phyloP scores from a whole-genome alignment of 2,797 vertebrate species.

The Petrocephalus sullivani region DNA sequence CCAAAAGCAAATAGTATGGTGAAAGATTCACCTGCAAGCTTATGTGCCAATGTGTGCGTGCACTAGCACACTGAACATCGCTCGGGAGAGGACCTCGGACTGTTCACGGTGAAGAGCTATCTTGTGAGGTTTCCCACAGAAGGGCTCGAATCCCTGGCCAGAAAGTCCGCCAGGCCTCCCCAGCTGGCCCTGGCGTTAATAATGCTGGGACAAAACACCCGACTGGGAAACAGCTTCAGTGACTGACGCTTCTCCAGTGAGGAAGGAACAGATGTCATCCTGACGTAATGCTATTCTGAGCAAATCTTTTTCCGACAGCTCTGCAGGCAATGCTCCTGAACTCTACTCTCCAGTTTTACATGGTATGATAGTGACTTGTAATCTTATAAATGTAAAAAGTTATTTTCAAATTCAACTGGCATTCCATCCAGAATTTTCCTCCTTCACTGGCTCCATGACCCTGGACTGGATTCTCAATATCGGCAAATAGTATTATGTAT shows the following conservation, averaged over 20 bases:
- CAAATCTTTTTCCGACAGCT: background rate
- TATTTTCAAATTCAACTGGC: background rate
- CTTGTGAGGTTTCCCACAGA: background rate
- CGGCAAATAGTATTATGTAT: background rate
- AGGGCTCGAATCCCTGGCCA: background rate
- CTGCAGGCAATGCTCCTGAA: background rate
- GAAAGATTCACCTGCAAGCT: background rate
- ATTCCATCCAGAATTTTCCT: background rate
- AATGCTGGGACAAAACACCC: background rate
- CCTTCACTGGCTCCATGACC: background rate
- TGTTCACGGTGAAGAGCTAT: background rate
- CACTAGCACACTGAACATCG: background rate
- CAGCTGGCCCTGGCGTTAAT: background rate
- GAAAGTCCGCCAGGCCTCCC: background rate
- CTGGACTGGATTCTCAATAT: background rate
- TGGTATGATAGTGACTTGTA: background rate
- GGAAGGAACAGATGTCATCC: slow-evolving; percentile 25
- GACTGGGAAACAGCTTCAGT: background rate
- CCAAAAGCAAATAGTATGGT: background rate
- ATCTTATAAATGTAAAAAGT: background rate
- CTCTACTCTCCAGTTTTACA: background rate
- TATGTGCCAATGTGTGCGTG: background rate
- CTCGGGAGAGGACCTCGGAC: background rate
- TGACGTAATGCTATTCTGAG: background rate
- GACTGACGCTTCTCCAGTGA: slow-evolving; percentile 7